Conservation (phyloP, 92 coral and sea anemone genomes). For the Epizoanthus stellaris region DNA sequence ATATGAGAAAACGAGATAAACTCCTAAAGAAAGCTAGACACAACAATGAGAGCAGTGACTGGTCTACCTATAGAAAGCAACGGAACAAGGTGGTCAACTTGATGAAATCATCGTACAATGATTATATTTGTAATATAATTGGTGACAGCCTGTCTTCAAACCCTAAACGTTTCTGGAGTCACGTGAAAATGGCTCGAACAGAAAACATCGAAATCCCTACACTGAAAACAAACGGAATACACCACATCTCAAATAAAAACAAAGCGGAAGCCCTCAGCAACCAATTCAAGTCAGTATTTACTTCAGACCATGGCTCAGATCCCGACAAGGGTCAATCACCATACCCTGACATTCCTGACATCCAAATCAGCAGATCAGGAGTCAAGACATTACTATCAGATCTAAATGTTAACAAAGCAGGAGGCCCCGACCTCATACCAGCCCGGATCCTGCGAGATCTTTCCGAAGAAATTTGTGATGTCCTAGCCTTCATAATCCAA, state of each 20-base stretch:
- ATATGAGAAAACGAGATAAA: slow-evolving; percentile 17
- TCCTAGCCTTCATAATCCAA: too few species aligned
- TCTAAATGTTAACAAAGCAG: too few species aligned
- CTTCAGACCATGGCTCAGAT: slow-evolving; percentile 26
- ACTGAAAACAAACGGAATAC: slow-evolving; percentile 12
- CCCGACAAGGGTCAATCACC: slow-evolving; percentile 15
- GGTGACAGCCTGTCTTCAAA: slow-evolving; percentile 20
- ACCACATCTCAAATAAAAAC: slow-evolving; percentile 14
- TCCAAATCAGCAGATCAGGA: too few species aligned
- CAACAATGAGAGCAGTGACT: neutral
- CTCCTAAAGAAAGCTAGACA: slow-evolving; percentile 31
- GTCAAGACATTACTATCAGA: too few species aligned
- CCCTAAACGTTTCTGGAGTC: slow-evolving; percentile 36
- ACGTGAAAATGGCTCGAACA: slow-evolving; percentile 27
- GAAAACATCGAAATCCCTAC: slow-evolving; percentile 24
- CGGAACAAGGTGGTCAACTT: slow-evolving; percentile 27
- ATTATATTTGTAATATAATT: slow-evolving; percentile 30
- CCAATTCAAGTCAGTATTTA: slow-evolving; percentile 34
- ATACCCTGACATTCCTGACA: neutral
- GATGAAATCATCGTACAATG: slow-evolving; percentile 30
- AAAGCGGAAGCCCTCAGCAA: slow-evolving; percentile 36
- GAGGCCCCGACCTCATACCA: too few species aligned
- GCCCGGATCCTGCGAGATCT: too few species aligned
- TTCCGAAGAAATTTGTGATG: too few species aligned
- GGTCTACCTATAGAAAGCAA: slow-evolving; percentile 27